phyloP scores from a whole-genome alignment of 2,888 invertebrate genomes.

The Polymixis lichenea region DNA sequence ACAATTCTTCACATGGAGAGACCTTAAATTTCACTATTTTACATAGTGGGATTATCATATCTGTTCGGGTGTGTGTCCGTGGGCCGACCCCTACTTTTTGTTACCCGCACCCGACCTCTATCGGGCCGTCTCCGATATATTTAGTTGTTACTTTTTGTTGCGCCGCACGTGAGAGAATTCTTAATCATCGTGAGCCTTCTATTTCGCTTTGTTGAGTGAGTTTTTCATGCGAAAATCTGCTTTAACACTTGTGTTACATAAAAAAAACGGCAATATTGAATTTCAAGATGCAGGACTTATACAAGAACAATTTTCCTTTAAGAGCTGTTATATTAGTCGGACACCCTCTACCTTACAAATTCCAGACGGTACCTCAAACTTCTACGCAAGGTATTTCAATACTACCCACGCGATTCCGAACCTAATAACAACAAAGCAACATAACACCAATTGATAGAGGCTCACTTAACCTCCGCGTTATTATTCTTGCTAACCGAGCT shows the following conservation, averaged over 20 bases:
- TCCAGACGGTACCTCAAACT: slow-evolving; percentile 29
- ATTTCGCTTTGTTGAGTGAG: slow-evolving; percentile 74
- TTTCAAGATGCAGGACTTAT: slow-evolving; percentile 1
- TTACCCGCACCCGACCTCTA: slow-evolving; percentile 88
- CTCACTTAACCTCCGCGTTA: slow-evolving; percentile 83
- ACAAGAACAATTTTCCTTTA: background rate
- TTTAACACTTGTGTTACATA: slow-evolving; percentile 42
- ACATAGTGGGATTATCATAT: slow-evolving; percentile 90
- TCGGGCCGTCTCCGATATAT: slow-evolving; percentile 89
- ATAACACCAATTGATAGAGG: slow-evolving; percentile 78
- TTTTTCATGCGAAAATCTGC: slow-evolving; percentile 69
- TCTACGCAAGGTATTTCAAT: slow-evolving; percentile 33
- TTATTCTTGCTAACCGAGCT: slow-evolving; percentile 79
- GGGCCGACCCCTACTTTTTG: slow-evolving; percentile 85
- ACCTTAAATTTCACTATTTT: slow-evolving; percentile 91
- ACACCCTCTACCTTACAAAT: background rate
- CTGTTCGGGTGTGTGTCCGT: slow-evolving; percentile 85
- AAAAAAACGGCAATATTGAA: slow-evolving; percentile 36
- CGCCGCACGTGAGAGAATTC: slow-evolving; percentile 87
- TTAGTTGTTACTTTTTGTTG: slow-evolving; percentile 90
- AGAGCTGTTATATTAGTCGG: background rate
- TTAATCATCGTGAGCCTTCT: slow-evolving; percentile 81
- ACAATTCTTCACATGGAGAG: slow-evolving; percentile 90
- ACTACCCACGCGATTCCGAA: slow-evolving; percentile 31
- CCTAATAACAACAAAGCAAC: slow-evolving; percentile 70